These are phyloP conservation scores for Xiphophorus hellerii DNA, from an alignment of 2,113 vertebrate genomes.

Conservation along the genomic window DNA sequence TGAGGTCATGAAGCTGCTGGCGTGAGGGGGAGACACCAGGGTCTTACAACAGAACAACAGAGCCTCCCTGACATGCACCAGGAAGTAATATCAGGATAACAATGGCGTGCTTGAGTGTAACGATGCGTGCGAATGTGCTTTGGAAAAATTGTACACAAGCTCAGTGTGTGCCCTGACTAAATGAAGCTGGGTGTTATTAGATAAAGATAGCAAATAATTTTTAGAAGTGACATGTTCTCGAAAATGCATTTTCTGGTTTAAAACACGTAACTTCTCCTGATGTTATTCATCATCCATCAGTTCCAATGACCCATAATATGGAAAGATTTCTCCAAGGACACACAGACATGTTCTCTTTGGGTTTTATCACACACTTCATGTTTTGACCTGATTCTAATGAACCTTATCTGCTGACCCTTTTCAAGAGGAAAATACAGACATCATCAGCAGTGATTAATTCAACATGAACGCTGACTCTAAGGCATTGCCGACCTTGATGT, in stretches of 20 bases:
- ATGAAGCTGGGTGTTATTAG: not conserved
- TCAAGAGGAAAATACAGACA: not conserved
- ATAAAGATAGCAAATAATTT: not conserved
- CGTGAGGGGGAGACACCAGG: slow-evolving; percentile 61
- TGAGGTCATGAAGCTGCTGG: slow-evolving; percentile 69
- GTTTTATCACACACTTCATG: not conserved
- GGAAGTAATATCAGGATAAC: slow-evolving; percentile 50
- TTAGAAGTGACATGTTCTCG: not conserved
- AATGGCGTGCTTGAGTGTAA: slow-evolving; percentile 42
- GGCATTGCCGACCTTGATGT: not conserved
- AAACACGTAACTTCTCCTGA: not conserved
- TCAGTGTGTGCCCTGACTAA: not conserved
- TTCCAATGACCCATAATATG: not conserved
- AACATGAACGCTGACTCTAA: not conserved
- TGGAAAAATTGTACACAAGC: not conserved
- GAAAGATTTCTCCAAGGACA: not conserved
- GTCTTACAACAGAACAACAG: slow-evolving; percentile 66
- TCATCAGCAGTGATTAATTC: not conserved
- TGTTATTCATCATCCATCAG: not conserved
- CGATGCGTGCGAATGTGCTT: not conserved
- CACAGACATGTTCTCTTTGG: not conserved
- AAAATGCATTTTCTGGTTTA: not conserved
- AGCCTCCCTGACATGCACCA: slow-evolving; percentile 48
- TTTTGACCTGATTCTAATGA: not conserved
- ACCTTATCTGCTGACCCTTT: not conserved